Evolutionary conservation across 1,140 invertebrate species (phyloP).

Genomic region (Bombus confusus): DNA sequence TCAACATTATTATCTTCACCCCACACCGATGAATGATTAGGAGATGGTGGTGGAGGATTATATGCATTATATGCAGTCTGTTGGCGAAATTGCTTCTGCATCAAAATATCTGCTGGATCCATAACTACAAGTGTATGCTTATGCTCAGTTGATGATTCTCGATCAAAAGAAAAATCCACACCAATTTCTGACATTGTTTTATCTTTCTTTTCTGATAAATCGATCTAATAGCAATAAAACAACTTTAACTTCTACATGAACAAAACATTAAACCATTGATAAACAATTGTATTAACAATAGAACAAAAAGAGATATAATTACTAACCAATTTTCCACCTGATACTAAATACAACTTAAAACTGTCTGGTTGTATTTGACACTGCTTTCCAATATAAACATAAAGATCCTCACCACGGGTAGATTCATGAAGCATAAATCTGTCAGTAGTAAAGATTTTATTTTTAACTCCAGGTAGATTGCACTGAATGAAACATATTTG

Average conservation of each 20-base stretch:
- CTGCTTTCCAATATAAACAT: constrained; percentile 70
- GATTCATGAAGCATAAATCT: constrained; percentile 28
- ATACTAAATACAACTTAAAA: constrained; percentile 42
- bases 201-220: constrained; percentile 76
- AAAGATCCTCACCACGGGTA: constrained; percentile 76
- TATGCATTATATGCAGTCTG: constrained; percentile 2
- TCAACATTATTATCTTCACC: constrained; percentile 53
- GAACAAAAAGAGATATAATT: constrained; percentile 2
- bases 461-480: constrained; percentile 23
- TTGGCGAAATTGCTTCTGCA: neutral
- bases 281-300: neutral
- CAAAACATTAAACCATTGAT: neutral
- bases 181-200: constrained; percentile 80
- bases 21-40: constrained; percentile 23
- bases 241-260: constrained; percentile 14
- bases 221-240: constrained; percentile 69
- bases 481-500: constrained; percentile 83
- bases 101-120: neutral
- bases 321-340: constrained; percentile 43
- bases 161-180: constrained; percentile 72
- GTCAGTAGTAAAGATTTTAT: constrained; percentile 21
- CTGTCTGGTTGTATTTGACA: constrained; percentile 47
- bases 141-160: constrained; percentile 8
- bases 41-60: constrained; percentile 41
- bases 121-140: constrained; percentile 53